Evolutionary conservation across 1,140 invertebrate genomes (phyloP).

Genomic region (Heterodera carotae): DNA sequence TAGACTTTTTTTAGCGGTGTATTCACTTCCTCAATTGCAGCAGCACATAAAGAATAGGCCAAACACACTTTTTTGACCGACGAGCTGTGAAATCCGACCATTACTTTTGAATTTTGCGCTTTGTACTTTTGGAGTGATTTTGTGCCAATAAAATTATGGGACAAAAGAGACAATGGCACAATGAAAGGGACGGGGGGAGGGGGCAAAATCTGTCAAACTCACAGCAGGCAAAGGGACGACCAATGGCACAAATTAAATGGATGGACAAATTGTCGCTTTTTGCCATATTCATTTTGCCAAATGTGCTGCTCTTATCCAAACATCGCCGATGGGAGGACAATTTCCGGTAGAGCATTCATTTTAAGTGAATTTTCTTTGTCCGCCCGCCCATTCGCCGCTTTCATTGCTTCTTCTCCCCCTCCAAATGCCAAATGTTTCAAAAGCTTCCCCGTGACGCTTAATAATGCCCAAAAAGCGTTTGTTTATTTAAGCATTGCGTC

Average conservation of each 20-base stretch:
- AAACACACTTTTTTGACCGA: constrained; percentile 46
- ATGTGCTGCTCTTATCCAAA: neutral
- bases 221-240: neutral
- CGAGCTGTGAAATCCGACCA: neutral
- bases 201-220: too few relatives aligned
- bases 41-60: constrained; percentile 50
- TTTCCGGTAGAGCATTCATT: neutral
- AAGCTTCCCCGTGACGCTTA: neutral
- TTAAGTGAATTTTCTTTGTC: neutral
- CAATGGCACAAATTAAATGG: neutral
- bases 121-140: neutral
- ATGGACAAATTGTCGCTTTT: neutral
- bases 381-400: too few relatives aligned
- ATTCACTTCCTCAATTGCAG: constrained; percentile 46
- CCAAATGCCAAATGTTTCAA: neutral
- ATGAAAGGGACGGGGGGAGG: too few relatives aligned
- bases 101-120: neutral
- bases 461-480: neutral
- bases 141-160: neutral
- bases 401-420: neutral
- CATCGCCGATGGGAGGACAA: neutral
- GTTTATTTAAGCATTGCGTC: neutral
- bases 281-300: neutral
- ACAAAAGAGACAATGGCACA: neutral
- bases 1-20: constrained; percentile 30